These are phyloP conservation scores for Otis tarda DNA, from an alignment of 2,113 vertebrate genomes.

Conservation along the genomic window DNA sequence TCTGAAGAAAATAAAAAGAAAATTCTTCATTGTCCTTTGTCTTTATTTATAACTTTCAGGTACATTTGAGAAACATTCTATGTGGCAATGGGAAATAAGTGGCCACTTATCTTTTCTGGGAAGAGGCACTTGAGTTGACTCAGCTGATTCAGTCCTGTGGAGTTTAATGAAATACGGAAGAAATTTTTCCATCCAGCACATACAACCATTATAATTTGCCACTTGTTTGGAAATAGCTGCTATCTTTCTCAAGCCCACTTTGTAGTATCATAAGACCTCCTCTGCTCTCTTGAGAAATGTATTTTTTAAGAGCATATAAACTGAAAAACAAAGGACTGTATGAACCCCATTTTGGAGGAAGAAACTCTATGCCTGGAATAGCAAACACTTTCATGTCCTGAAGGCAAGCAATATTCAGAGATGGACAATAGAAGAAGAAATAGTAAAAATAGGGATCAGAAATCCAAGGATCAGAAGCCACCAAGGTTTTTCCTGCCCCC, in stretches of 20 bases:
- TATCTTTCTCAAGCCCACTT: not conserved
- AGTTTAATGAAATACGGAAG: not conserved
- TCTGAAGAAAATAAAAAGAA: not conserved
- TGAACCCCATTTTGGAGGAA: not conserved
- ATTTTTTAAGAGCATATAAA: not conserved
- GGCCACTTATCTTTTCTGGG: conserved; percentile 4
- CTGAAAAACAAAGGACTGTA: not conserved
- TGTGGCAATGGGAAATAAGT: not conserved
- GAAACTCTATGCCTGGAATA: not conserved
- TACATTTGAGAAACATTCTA: conserved; percentile 10
- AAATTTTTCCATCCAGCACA: not conserved
- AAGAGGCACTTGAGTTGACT: conserved; percentile 15
- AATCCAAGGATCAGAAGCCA: not conserved
- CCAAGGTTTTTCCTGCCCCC: not conserved
- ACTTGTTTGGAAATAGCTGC: not conserved
- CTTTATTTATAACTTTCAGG: not conserved
- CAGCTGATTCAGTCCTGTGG: not conserved
- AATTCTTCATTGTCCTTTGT: not conserved
- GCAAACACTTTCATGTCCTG: not conserved
- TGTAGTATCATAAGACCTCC: not conserved
- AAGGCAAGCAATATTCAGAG: not conserved
- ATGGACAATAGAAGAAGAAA: not conserved
- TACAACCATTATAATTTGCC: not conserved
- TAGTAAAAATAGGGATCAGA: not conserved
- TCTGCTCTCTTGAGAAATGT: not conserved